Percentiles rank a stretch among this genome's conserved stretches.
Conservation (phyloP, 2,888 invertebrate species). For the Sceliomorpha sp. region DNA sequence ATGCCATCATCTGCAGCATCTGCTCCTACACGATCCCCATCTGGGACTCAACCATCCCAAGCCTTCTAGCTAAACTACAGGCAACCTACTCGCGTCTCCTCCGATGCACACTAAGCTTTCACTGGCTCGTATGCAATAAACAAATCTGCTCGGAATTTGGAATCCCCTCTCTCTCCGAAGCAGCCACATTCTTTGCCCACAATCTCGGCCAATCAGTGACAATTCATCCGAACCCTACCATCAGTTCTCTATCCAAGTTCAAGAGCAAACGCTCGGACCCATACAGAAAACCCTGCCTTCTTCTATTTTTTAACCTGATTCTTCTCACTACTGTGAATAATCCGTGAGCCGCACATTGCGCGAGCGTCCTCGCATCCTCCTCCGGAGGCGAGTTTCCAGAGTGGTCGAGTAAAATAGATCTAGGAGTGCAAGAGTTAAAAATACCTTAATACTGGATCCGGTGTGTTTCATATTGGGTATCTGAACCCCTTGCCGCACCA, state of each 20-base stretch:
- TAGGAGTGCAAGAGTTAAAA: too few relatives aligned
- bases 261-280: not conserved
- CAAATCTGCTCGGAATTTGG: slow-evolving; percentile 20
- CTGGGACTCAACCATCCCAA: not conserved
- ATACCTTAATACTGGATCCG: too few relatives aligned
- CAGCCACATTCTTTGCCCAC: not conserved
- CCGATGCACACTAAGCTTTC: slow-evolving; percentile 5
- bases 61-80: slow-evolving; percentile 1
- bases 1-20: slow-evolving; percentile 32
- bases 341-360: too few relatives aligned
- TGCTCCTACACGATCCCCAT: slow-evolving; percentile 23
- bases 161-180: slow-evolving; percentile 1
- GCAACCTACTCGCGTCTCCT: slow-evolving; percentile 7
- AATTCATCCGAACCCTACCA: slow-evolving; percentile 3
- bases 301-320: too few relatives aligned
- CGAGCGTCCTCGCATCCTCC: too few relatives aligned
- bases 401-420: too few relatives aligned
- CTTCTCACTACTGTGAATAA: too few relatives aligned
- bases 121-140: slow-evolving; percentile 21
- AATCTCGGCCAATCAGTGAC: not conserved
- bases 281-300: not conserved
- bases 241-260: not conserved
- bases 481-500: too few relatives aligned
- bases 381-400: too few relatives aligned
- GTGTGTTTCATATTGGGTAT: too few relatives aligned